Percentiles rank a stretch among this genome's conserved stretches.
phyloP scores from a whole-genome alignment of 2,888 invertebrate genomes.

The Eupsilia transversa region DNA sequence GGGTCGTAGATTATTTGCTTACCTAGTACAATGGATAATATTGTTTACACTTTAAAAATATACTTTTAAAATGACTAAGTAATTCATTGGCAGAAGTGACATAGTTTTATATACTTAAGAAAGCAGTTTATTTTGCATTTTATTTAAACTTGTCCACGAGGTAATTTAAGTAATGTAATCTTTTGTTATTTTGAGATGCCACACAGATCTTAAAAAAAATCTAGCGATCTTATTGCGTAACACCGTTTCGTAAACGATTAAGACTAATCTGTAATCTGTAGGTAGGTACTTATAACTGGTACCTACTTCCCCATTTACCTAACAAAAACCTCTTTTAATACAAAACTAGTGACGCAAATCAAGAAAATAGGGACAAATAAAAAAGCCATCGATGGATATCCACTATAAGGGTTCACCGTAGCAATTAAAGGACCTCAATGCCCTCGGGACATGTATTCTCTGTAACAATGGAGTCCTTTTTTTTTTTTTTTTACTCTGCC shows the following conservation, averaged over 20 bases:
- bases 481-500: background rate
- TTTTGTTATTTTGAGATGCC: too few relatives aligned
- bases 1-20: slow-evolving; percentile 35
- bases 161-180: background rate
- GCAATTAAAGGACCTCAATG: slow-evolving; percentile 50
- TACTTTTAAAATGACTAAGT: slow-evolving; percentile 14
- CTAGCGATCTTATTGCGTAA: too few relatives aligned
- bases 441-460: slow-evolving; percentile 39
- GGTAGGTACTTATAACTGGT: background rate
- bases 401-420: slow-evolving; percentile 19
- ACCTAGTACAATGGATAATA: slow-evolving; percentile 8
- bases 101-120: background rate
- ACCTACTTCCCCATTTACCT: background rate
- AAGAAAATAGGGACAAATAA: slow-evolving; percentile 1
- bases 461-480: slow-evolving; percentile 35
- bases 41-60: slow-evolving; percentile 23
- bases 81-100: slow-evolving; percentile 21
- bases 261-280: too few relatives aligned
- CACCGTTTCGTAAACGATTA: too few relatives aligned
- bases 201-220: background rate
- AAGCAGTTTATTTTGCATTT: background rate
- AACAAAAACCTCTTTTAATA: background rate
- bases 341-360: background rate
- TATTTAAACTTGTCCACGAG: background rate
- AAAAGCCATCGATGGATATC: slow-evolving; percentile 3